Evolutionary conservation across 2,797 vertebrate genomes (phyloP).

Genomic region (Crypturellus tataupa): DNA sequence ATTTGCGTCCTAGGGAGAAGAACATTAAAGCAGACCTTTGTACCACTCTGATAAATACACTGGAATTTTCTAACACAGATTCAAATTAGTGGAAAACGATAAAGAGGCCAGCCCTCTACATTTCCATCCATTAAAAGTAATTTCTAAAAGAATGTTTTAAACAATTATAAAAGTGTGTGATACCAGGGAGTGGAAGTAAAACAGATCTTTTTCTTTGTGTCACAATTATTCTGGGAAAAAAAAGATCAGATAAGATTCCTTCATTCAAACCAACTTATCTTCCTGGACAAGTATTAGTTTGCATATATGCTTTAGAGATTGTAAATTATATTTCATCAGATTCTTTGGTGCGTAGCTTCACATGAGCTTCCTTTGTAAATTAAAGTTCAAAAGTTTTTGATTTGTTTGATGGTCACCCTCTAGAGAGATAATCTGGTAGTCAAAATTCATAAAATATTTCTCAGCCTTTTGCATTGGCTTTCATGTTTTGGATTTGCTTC

Average conservation of each 20-base stretch:
- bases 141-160: not conserved
- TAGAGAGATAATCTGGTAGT: not conserved
- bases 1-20: not conserved
- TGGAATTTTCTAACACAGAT: not conserved
- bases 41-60: not conserved
- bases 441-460: not conserved
- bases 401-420: not conserved
- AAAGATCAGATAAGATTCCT: not conserved
- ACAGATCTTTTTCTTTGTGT: not conserved
- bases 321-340: not conserved
- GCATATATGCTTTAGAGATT: not conserved
- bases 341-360: not conserved
- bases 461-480: not conserved
- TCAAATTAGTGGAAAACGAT: not conserved
- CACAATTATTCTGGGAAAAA: not conserved
- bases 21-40: not conserved
- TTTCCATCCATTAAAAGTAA: not conserved
- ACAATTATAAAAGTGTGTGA: not conserved
- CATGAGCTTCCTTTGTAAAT: not conserved
- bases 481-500: not conserved
- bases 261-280: not conserved
- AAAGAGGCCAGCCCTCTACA: rapidly evolving
- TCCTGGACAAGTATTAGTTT: not conserved
- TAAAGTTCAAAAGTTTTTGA: not conserved
- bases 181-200: not conserved